These are phyloP conservation scores for Drosophila suboccidentalis DNA, from an alignment of 2,888 invertebrate genomes.

Conservation along the genomic window DNA sequence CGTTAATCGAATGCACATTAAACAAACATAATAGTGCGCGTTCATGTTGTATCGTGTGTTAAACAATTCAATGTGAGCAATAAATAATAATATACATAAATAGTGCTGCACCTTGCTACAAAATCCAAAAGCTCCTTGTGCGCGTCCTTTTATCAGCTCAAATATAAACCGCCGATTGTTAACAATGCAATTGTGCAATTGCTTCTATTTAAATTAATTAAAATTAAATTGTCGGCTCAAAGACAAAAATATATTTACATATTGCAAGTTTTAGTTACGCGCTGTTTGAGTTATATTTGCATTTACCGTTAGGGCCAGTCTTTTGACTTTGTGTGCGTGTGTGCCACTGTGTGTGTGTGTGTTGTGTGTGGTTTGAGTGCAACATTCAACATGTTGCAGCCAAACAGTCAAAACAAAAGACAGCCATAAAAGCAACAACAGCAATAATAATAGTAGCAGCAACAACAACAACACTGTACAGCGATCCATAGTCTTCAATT, in stretches of 20 bases:
- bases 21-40: conserved; percentile 40
- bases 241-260: conserved; percentile 16
- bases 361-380: conserved; percentile 36
- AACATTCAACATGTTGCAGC: conserved; percentile 76
- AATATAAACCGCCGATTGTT: conserved; percentile 21
- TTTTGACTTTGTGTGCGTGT: conserved; percentile 16
- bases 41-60: conserved; percentile 8
- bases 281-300: conserved; percentile 54
- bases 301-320: conserved; percentile 60
- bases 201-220: conserved; percentile 29
- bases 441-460: conserved; percentile 40
- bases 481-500: conserved; percentile 45
- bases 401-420: conserved; percentile 49
- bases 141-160: conserved; percentile 46
- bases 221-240: conserved; percentile 25
- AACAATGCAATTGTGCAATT: conserved; percentile 29
- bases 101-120: too few relatives aligned
- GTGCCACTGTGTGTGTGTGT: conserved; percentile 4
- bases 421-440: conserved; percentile 39
- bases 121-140: conserved; percentile 1
- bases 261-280: conserved; percentile 40
- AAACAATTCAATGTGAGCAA: conserved; percentile 32
- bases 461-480: conserved; percentile 41
- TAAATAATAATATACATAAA: conserved; percentile 5
- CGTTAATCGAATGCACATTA: conserved; percentile 37